Percentiles rank a stretch among this genome's conserved stretches.
These are phyloP conservation scores for Isaurus tuberculatus DNA, from an alignment of 92 coral and sea anemone genomes.

Conservation along the genomic window DNA sequence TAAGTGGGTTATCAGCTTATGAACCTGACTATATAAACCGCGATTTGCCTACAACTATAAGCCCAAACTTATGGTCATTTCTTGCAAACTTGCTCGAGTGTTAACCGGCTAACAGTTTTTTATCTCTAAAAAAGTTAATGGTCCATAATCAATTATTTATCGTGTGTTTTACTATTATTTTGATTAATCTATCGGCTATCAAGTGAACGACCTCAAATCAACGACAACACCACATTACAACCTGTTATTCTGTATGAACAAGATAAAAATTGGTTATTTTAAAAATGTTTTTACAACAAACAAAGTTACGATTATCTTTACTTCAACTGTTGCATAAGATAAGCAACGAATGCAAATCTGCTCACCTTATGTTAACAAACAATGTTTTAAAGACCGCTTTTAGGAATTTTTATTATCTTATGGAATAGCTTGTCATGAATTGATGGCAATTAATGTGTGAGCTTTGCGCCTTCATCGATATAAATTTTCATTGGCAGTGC, in stretches of 20 bases:
- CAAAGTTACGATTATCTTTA: not conserved
- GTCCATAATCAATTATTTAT: not conserved
- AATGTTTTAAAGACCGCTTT: not conserved
- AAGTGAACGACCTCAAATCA: not conserved
- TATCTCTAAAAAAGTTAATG: not conserved
- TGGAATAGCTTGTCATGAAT: not conserved
- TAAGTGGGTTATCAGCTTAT: not conserved
- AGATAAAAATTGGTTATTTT: not conserved
- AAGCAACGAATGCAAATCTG: constrained; percentile 2
- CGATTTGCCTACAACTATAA: too few species aligned
- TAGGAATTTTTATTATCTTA: not conserved
- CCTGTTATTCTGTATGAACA: not conserved
- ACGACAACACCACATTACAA: not conserved
- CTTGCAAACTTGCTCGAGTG: not conserved
- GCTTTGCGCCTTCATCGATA: too few species aligned
- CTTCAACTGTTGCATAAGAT: not conserved
- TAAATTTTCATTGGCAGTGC: too few species aligned
- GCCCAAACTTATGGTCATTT: too few species aligned
- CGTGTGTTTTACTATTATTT: not conserved
- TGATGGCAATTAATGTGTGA: not conserved
- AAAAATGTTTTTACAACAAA: not conserved
- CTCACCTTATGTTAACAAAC: not conserved
- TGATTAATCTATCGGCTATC: not conserved
- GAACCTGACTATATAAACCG: too few species aligned
- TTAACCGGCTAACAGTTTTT: not conserved